phyloP scores from a whole-genome alignment of 2,888 invertebrate genomes.

The Cerastis leucographa region DNA sequence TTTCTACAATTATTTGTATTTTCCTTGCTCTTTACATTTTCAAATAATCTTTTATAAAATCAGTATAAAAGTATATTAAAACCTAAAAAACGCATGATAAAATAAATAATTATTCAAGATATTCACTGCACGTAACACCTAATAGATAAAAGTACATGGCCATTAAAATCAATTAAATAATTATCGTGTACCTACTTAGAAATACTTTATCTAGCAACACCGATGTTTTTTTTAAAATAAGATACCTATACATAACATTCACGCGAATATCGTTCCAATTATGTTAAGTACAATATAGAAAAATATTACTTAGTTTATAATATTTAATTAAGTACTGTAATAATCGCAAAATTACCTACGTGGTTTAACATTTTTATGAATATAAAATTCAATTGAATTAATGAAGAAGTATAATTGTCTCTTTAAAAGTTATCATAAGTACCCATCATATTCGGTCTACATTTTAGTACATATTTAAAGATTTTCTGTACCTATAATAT shows the following conservation, averaged over 20 bases:
- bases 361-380: not conserved
- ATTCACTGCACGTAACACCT: not conserved
- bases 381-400: not conserved
- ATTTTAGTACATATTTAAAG: not conserved
- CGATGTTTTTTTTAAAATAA: slow-evolving; percentile 1
- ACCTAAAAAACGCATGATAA: not conserved
- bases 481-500: not conserved
- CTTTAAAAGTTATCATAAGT: not conserved
- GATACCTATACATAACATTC: not conserved
- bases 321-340: not conserved
- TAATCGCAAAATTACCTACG: slow-evolving; percentile 10
- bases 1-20: not conserved
- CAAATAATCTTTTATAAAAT: too few species aligned
- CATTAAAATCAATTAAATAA: slow-evolving; percentile 2
- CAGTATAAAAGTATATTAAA: not conserved
- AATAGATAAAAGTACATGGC: slow-evolving; percentile 3
- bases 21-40: too few species aligned
- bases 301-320: not conserved
- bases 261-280: slow-evolving; percentile 1
- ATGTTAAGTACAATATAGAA: slow-evolving; percentile 11
- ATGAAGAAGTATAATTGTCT: not conserved
- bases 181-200: not conserved
- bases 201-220: not conserved
- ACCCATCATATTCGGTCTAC: not conserved
- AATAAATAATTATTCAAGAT: not conserved